A percentile compares a stretch with the other conserved stretches of the same genome.
Conservation (phyloP, 2,797 vertebrate species). For the Diplodus puntazzo region DNA sequence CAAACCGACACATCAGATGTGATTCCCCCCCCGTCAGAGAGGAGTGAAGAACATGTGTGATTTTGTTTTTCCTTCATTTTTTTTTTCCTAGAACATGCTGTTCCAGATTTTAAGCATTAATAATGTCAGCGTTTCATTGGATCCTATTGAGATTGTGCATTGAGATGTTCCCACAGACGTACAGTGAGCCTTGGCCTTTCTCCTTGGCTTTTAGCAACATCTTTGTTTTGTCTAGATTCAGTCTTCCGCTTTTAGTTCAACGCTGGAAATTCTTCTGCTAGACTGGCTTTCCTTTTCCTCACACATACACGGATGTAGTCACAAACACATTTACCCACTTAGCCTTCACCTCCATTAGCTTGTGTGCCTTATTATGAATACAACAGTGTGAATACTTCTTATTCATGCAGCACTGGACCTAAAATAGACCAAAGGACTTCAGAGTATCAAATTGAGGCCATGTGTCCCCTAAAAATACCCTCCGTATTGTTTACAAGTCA, state of each 20-base stretch:
- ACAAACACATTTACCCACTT: conserved; percentile 43
- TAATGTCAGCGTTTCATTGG: conserved; percentile 26
- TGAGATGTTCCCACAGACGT: conserved; percentile 26
- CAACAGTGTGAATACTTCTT: conserved; percentile 34
- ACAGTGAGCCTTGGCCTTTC: conserved; percentile 26
- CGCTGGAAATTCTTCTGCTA: conserved; percentile 62
- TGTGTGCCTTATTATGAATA: conserved; percentile 32
- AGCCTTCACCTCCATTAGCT: conserved; percentile 34
- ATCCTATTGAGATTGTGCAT: conserved; percentile 58
- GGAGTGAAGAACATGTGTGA: conserved; percentile 35
- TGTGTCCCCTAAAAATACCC: conserved; percentile 74
- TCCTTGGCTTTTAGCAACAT: conserved; percentile 55
- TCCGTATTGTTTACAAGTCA: conserved; percentile 74
- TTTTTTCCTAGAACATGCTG: conserved; percentile 19
- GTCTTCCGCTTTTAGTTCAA: conserved; percentile 59
- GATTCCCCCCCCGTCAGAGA: conserved; percentile 18
- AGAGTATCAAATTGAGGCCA: conserved; percentile 68
- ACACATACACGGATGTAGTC: conserved; percentile 7
- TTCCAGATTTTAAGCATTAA: conserved; percentile 23
- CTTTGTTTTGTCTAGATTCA: conserved; percentile 72
- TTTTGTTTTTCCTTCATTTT: not conserved
- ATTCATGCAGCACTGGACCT: conserved; percentile 54
- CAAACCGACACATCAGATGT: conserved; percentile 24
- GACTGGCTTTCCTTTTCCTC: not conserved
- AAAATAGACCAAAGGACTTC: conserved; percentile 68